phyloP scores from a whole-genome alignment of 35 echinoderm and acorn worm genomes.

The Ophioderma brevispina region DNA sequence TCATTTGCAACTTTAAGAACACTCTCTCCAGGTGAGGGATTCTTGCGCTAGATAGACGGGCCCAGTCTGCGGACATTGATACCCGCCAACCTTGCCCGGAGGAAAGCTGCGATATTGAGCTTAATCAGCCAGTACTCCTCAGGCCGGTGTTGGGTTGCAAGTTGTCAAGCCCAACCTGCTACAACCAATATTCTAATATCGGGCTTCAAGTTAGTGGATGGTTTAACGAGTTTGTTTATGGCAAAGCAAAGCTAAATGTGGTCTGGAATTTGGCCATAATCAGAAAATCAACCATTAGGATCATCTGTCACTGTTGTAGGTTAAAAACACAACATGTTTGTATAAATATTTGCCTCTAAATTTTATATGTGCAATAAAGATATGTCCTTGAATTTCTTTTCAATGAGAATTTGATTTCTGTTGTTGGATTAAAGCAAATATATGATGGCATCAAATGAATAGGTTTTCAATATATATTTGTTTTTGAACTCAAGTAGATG shows the following conservation, averaged over 20 bases:
- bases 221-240: background rate
- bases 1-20: background rate
- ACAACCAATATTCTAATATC: background rate
- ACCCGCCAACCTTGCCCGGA: background rate
- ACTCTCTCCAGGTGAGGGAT: background rate
- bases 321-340: too few relatives aligned
- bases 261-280: background rate
- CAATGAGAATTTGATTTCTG: too few relatives aligned
- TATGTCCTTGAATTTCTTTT: too few relatives aligned
- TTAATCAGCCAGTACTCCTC: constrained; percentile 5
- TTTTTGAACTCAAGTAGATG: too few relatives aligned
- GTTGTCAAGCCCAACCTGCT: background rate
- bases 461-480: too few relatives aligned
- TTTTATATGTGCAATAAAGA: too few relatives aligned
- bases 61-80: background rate
- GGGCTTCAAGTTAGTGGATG: background rate
- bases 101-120: background rate
- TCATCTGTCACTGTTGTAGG: background rate
- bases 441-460: too few relatives aligned
- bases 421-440: too few relatives aligned
- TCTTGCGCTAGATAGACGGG: background rate
- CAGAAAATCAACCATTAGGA: background rate
- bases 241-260: background rate
- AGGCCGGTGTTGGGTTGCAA: background rate
- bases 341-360: too few relatives aligned